Conservation (phyloP, 2,113 vertebrate genomes). For the Labeo catla region DNA sequence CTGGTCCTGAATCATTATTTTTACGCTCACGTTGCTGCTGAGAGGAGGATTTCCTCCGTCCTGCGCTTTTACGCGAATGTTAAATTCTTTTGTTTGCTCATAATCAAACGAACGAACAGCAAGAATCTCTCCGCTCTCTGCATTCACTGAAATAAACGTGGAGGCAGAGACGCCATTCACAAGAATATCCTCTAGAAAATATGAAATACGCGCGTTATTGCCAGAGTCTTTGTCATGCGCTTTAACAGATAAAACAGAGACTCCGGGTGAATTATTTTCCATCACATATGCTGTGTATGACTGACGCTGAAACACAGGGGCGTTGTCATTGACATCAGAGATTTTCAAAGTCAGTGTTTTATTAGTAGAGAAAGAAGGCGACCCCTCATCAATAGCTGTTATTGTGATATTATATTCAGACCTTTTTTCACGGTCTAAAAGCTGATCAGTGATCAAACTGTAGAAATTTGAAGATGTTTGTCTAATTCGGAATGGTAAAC, state of each 20-base stretch:
- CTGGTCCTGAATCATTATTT: conserved; percentile 55
- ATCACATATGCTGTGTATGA: conserved; percentile 46
- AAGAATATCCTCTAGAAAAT: conserved; percentile 69
- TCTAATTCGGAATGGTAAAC: too few relatives aligned
- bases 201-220: conserved; percentile 73
- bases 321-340: conserved; percentile 59
- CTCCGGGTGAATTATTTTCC: conserved; percentile 55
- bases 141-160: conserved; percentile 73
- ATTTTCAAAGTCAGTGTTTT: conserved; percentile 49
- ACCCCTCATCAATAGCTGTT: conserved; percentile 53
- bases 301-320: conserved; percentile 45
- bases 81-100: conserved; percentile 74
- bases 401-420: conserved; percentile 61
- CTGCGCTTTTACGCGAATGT: conserved; percentile 69
- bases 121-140: conserved; percentile 71
- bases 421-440: conserved; percentile 57
- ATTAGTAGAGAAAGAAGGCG: conserved; percentile 41
- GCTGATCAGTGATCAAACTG: conserved; percentile 47
- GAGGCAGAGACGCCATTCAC: conserved; percentile 65
- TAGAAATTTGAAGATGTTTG: conserved; percentile 47
- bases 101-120: conserved; percentile 75
- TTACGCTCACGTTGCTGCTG: conserved; percentile 62
- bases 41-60: conserved; percentile 73
- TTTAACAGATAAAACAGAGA: conserved; percentile 50
- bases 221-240: conserved; percentile 69